Conservation (phyloP, 2,888 invertebrate species). For the Ferdinandea cuprea region DNA sequence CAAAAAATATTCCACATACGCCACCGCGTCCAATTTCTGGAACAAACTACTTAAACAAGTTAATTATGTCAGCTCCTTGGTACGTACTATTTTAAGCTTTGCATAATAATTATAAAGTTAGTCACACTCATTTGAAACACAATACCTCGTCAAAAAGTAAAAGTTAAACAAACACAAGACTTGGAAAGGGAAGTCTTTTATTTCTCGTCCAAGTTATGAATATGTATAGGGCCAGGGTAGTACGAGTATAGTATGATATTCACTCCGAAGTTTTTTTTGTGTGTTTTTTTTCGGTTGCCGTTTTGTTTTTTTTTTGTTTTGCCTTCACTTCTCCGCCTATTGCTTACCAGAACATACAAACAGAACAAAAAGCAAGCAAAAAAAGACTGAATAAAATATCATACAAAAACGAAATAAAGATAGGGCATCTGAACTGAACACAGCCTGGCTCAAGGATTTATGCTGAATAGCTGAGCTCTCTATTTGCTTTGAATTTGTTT, state of each 20-base stretch:
- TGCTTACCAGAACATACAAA: conserved; percentile 50
- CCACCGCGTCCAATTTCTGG: conserved; percentile 5
- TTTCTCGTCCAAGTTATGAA: conserved; percentile 64
- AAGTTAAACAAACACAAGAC: conserved; percentile 15
- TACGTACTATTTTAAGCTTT: conserved; percentile 38
- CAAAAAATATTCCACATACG: conserved; percentile 41
- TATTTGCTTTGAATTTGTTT: conserved; percentile 63
- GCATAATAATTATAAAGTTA: conserved; percentile 49
- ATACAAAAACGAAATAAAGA: conserved; percentile 43
- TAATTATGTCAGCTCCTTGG: conserved; percentile 42
- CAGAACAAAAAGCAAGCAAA: conserved; percentile 22
- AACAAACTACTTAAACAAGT: conserved; percentile 9
- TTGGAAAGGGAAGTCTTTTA: conserved; percentile 54
- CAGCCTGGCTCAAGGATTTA: conserved; percentile 70
- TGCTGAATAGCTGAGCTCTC: conserved; percentile 71
- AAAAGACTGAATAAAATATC: conserved; percentile 18
- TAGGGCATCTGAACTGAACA: conserved; percentile 65
- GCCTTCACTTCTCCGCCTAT: conserved; percentile 20
- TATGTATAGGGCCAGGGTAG: conserved; percentile 50
- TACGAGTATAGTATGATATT: conserved; percentile 39
- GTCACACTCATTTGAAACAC: conserved; percentile 55
- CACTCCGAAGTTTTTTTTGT: conserved; percentile 32
- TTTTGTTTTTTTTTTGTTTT: conserved; percentile 15
- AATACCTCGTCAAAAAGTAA: conserved; percentile 15
- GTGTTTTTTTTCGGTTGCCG: conserved; percentile 13